A percentile compares a stretch with the other conserved stretches of the same genome.
These are phyloP conservation scores for Sparidentex hasta DNA, from an alignment of 2,797 vertebrate genomes.

Conservation along the genomic window DNA sequence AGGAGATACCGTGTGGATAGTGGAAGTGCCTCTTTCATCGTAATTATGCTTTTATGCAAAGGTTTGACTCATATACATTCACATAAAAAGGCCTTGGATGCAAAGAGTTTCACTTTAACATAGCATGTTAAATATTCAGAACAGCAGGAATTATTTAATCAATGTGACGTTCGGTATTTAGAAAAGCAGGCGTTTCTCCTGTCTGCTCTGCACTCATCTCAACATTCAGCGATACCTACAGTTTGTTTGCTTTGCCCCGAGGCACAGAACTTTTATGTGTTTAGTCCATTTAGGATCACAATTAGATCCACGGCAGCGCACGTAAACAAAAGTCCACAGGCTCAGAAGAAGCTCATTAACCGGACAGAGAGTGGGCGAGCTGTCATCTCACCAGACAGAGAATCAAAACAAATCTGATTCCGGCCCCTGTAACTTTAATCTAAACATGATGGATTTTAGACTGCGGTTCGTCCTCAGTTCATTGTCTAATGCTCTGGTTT, in stretches of 20 bases:
- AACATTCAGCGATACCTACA: slow-evolving; percentile 8
- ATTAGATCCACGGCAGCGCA: slow-evolving; percentile 31
- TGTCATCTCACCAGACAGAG: slow-evolving; percentile 40
- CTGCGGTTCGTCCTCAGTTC: slow-evolving; percentile 8
- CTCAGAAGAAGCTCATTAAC: slow-evolving; percentile 63
- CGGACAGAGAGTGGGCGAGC: slow-evolving; percentile 50
- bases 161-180: slow-evolving; percentile 8
- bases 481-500: slow-evolving; percentile 17
- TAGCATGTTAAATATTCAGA: not conserved
- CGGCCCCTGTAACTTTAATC: slow-evolving; percentile 49
- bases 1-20: too few relatives aligned
- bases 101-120: too few relatives aligned
- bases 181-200: not conserved
- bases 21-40: too few relatives aligned
- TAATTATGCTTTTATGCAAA: too few relatives aligned
- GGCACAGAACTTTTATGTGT: slow-evolving; percentile 19
- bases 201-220: slow-evolving; percentile 1
- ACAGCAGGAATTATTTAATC: not conserved
- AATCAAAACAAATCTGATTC: slow-evolving; percentile 54
- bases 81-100: too few relatives aligned
- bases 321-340: slow-evolving; percentile 42
- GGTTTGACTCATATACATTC: too few relatives aligned
- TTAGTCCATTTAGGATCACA: slow-evolving; percentile 55
- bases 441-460: slow-evolving; percentile 35
- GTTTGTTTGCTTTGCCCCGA: slow-evolving; percentile 31